These are phyloP conservation scores for Lates japonicus DNA, from an alignment of 2,797 vertebrate genomes.

Conservation along the genomic window DNA sequence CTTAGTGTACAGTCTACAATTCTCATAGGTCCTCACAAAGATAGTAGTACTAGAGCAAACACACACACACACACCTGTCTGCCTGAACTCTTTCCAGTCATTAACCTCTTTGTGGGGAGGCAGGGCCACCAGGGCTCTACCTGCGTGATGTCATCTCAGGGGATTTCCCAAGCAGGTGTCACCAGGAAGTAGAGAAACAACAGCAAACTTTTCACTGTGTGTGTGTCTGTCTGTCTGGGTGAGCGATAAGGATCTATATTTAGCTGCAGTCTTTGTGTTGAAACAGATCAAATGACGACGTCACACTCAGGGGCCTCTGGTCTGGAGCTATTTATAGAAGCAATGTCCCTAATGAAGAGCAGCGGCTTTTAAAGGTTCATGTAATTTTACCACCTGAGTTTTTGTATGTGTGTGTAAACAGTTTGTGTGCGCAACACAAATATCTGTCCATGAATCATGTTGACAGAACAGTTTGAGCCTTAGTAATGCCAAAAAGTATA, in stretches of 20 bases:
- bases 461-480: too few relatives aligned
- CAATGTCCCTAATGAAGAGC: too few relatives aligned
- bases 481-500: too few relatives aligned
- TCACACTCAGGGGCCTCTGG: neutral
- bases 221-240: constrained; percentile 7
- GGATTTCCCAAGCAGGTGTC: constrained; percentile 57
- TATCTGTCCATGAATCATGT: too few relatives aligned
- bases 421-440: too few relatives aligned
- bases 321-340: constrained; percentile 19
- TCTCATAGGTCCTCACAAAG: too few relatives aligned
- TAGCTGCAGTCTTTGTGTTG: constrained; percentile 9
- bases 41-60: too few relatives aligned
- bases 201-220: constrained; percentile 30
- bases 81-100: too few relatives aligned
- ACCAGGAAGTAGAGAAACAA: constrained; percentile 39
- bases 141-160: constrained; percentile 57
- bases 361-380: too few relatives aligned
- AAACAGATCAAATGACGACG: neutral
- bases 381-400: too few relatives aligned
- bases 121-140: constrained; percentile 17
- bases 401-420: too few relatives aligned
- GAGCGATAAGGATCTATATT: constrained; percentile 41
- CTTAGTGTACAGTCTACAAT: too few relatives aligned
- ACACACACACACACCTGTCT: neutral
- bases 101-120: constrained; percentile 5